These are phyloP conservation scores for Microtus pennsylvanicus DNA, from an alignment of 2,113 vertebrate genomes.

Conservation along the genomic window DNA sequence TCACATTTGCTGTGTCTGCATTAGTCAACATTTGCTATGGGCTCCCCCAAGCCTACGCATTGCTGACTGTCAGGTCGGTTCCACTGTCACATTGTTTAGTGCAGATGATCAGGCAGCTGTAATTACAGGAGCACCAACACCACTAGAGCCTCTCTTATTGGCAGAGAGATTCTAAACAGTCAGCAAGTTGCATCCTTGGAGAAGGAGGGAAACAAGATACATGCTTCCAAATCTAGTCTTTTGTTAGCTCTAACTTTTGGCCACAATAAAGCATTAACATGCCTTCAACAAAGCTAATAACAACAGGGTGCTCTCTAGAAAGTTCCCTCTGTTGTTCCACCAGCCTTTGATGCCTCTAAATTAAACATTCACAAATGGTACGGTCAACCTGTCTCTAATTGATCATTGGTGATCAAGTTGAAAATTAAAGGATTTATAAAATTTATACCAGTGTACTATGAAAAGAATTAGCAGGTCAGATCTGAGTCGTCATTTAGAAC, in stretches of 20 bases:
- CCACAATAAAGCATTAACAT: slow-evolving; percentile 61
- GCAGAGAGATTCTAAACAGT: slow-evolving; percentile 52
- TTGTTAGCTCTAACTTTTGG: no score
- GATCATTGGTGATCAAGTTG: background rate
- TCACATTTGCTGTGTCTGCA: slow-evolving; percentile 44
- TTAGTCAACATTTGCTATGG: slow-evolving; percentile 2
- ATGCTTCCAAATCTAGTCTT: slow-evolving; percentile 58
- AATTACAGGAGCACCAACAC: slow-evolving; percentile 53
- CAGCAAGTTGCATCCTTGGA: slow-evolving; percentile 60
- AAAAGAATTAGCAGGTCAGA: slow-evolving; percentile 7
- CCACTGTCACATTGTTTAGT: slow-evolving; percentile 57
- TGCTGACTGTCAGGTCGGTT: background rate
- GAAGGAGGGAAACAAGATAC: background rate
- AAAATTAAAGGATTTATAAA: slow-evolving; percentile 61
- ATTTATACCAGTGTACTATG: slow-evolving; percentile 34
- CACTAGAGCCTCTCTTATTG: slow-evolving; percentile 31
- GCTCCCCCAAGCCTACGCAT: background rate
- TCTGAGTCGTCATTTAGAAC: slow-evolving; percentile 26
- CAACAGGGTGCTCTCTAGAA: slow-evolving; percentile 17
- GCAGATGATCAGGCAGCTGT: slow-evolving; percentile 19
- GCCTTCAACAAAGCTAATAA: background rate
- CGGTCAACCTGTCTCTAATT: slow-evolving; percentile 52
- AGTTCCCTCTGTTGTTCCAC: background rate
- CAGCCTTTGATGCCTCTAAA: slow-evolving; percentile 68
- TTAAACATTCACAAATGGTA: background rate